Base-by-base conservation (phyloP, 1,140 invertebrate genomes). In the Argopecten irradians region DNA sequence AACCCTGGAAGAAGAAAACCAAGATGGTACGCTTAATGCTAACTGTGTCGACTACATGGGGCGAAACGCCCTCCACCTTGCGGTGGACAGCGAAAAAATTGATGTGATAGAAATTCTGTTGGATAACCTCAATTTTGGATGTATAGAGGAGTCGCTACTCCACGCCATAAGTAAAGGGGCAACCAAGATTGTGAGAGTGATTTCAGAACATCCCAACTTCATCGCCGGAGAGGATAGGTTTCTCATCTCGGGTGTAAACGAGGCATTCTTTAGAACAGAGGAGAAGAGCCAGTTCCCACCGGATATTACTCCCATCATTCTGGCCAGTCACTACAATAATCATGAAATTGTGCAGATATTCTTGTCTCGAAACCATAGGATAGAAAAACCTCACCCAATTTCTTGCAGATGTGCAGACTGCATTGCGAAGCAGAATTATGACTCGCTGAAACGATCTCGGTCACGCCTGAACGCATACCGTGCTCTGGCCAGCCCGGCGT, bases 321-420 rank as follows among this genome's bases (percentile, higher is more conserved):
- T 95, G 85, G 94, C 95, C 85, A 94, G 95, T 87, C 95, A 95
- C 86, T 95, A 95, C 85, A 95, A 95, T 88, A 94, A 95, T 87
- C 94, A 95, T 91, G 95, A 95, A 92, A 95, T 96, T 85, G 94
- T 95, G 32, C 94, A 95, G 92, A 94, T 95, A 92, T 94, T 96
- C 87, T 90, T 96, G 22, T 94, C 94, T 33, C 91, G 95, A 41
- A 95, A 95, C 90, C 95, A 96, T 89, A 93, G 92, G 82, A 95
- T 96, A 71, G 93, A 94, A 82, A 95, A 95, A 91, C 97, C 97
- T 0, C 97, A 97, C 91, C 92, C 94, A 93, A 95, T 95, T 22
- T 96, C 96, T 82, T 97, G 97, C 93, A 94, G 95, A 71, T 97
- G 97, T 93, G 92, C 93, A 0, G 96, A 96, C 89, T 94, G 95